Evolutionary conservation across 1,140 invertebrate genomes (phyloP), one percentile per base, ranked within the genome.

Genomic region (Latrodectus geometricus): DNA sequence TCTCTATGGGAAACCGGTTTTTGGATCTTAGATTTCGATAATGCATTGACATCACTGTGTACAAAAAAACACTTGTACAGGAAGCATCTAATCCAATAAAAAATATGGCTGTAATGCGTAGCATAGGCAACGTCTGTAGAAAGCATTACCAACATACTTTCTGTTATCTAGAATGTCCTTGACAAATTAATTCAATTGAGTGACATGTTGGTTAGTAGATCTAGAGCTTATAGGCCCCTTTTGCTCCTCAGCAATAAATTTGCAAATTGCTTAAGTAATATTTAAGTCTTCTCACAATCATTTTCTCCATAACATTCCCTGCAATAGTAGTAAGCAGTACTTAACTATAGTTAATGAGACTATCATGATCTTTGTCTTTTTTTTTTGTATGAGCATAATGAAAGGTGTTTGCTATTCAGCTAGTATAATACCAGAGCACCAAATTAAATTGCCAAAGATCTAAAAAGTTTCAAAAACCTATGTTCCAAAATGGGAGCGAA

Each of bases 111-210:
- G 14, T 83, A 35, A 83, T 49, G n/a, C 68, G 0, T 54, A 83
- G 52, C 5, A 50, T 56, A 14, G 61, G 23, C 12, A 83, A 50
- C 49, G 73, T 83, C 2, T 7, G 7, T 56, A 83, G n/a, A 8
- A 83, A 54, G 4, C 52, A 7, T 48, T 83, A 9, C 4, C 48
- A 1, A 14, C 52, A 70, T 23, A 50, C 35, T 35, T 1, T 35
- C 72, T 83, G 61, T 52, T 56, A 74, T 83, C 80, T 20, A 83
- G 12, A 5, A 48, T n/a, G 52, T 73, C 80, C 54, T 56, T 50
- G 1, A 68, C 56, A 48, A 56, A 66, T 80, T 50, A 9, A 7
- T 8, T 35, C 15, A 68, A 15, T 3, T 35, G 20, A 14, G 35
- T 8, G 4, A 80, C 49, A 21, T 66, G 23, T 66, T 9, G 35